Evolutionary conservation across 2,113 vertebrate species (phyloP).

Genomic region (Microtus richardsoni): DNA sequence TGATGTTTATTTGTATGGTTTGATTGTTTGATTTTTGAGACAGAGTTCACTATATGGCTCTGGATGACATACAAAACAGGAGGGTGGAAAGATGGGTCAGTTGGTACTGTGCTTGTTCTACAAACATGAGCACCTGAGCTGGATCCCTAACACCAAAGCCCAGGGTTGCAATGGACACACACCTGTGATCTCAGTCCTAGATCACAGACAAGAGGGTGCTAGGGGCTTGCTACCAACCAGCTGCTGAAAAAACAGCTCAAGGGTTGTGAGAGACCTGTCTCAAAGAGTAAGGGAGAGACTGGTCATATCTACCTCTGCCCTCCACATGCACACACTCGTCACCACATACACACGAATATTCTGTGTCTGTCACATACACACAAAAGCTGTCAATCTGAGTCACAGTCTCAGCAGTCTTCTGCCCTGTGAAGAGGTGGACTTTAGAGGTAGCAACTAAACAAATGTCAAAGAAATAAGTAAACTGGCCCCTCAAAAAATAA

Average conservation of each 20-base stretch:
- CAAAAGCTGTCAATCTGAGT: not conserved
- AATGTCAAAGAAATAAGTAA: constrained; percentile 15
- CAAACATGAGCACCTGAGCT: not conserved
- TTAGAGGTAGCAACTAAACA: not conserved
- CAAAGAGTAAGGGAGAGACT: not conserved
- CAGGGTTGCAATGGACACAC: not conserved
- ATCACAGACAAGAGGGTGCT: too few species aligned
- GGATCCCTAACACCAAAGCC: not conserved
- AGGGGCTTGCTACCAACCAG: not conserved
- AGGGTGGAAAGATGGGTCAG: not conserved
- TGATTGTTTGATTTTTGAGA: not conserved
- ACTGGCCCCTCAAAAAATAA: not conserved
- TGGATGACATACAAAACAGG: not conserved
- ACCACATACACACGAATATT: too few species aligned
- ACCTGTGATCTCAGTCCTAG: not conserved
- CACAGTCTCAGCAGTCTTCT: not conserved
- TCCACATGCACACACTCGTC: too few species aligned
- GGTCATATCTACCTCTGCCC: not conserved
- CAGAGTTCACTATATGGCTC: not conserved
- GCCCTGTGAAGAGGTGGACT: not conserved
- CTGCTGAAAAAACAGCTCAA: not conserved
- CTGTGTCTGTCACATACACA: too few species aligned
- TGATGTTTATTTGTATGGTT: not conserved
- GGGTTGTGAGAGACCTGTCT: not conserved
- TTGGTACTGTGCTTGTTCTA: not conserved